Percentiles rank a stretch among this genome's conserved stretches.
Conservation (phyloP, 2,797 vertebrate genomes). For the Cephalopachus bancanus region DNA sequence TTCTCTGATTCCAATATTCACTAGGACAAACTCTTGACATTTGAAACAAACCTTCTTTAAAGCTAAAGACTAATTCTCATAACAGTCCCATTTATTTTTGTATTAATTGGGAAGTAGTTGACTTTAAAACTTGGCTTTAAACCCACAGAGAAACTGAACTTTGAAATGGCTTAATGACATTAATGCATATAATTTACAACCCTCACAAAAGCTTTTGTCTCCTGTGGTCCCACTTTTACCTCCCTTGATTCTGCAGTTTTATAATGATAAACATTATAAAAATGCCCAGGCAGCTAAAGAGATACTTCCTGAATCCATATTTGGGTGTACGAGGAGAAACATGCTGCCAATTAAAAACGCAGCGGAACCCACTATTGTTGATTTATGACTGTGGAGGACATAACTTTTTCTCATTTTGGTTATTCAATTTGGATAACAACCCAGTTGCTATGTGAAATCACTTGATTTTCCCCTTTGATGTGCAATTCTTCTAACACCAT, state of each 20-base stretch:
- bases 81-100: conserved; percentile 75
- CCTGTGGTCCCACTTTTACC: conserved; percentile 63
- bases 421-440: conserved; percentile 83
- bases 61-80: conserved; percentile 69
- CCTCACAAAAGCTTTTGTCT: conserved; percentile 79
- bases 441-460: conserved; percentile 80
- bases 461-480: conserved; percentile 74
- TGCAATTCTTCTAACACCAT: conserved; percentile 74
- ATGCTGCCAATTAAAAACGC: conserved; percentile 80
- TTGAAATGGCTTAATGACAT: conserved; percentile 77
- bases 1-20: conserved; percentile 61
- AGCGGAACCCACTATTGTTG: conserved; percentile 68
- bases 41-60: conserved; percentile 74
- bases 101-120: conserved; percentile 80
- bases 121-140: conserved; percentile 81
- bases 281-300: conserved; percentile 73
- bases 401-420: conserved; percentile 79
- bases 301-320: conserved; percentile 70
- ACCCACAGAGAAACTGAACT: conserved; percentile 72
- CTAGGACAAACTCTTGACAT: conserved; percentile 72
- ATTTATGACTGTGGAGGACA: conserved; percentile 67
- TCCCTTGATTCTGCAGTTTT: conserved; percentile 72
- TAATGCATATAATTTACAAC: conserved; percentile 73
- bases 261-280: conserved; percentile 77
- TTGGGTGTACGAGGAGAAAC: conserved; percentile 54